Conservation (phyloP, 1,140 invertebrate species). For the Portunus trituberculatus region DNA sequence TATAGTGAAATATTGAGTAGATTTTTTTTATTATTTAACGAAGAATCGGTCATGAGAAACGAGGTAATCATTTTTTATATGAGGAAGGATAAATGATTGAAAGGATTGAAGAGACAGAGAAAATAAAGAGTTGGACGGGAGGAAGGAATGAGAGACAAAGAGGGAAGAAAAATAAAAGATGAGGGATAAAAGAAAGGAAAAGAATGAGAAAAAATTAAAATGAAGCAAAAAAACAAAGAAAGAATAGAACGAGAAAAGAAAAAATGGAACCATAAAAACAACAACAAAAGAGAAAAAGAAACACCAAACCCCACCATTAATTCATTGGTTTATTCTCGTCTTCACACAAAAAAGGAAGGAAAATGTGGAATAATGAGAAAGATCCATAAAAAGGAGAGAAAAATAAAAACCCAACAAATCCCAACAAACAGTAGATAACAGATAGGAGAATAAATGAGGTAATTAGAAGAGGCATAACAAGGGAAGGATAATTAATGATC, state of each 20-base stretch:
- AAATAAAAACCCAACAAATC: neutral
- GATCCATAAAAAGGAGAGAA: neutral
- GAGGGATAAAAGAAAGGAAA: neutral
- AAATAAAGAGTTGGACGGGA: neutral
- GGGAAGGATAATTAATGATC: slow-evolving; percentile 7
- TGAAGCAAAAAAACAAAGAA: neutral
- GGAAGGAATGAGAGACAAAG: neutral
- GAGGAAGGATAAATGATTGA: neutral
- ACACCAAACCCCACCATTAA: too few relatives aligned
- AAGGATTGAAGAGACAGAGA: neutral
- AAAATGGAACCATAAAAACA: too few relatives aligned
- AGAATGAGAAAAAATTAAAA: neutral
- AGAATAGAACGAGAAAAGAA: too few relatives aligned
- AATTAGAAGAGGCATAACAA: slow-evolving; percentile 10
- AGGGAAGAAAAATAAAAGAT: neutral
- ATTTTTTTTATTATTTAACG: too few relatives aligned
- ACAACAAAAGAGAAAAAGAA: neutral
- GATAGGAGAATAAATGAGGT: too few relatives aligned
- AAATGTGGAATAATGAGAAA: neutral
- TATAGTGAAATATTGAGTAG: too few relatives aligned
- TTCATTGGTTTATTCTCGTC: too few relatives aligned
- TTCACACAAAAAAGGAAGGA: too few relatives aligned
- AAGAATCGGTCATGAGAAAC: too few relatives aligned
- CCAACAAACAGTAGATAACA: too few relatives aligned
- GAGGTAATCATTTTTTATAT: too few relatives aligned